Percentiles rank a stretch among this genome's conserved stretches.
phyloP scores from a whole-genome alignment of 2,113 vertebrate species.

The Alaudala cheleensis region DNA sequence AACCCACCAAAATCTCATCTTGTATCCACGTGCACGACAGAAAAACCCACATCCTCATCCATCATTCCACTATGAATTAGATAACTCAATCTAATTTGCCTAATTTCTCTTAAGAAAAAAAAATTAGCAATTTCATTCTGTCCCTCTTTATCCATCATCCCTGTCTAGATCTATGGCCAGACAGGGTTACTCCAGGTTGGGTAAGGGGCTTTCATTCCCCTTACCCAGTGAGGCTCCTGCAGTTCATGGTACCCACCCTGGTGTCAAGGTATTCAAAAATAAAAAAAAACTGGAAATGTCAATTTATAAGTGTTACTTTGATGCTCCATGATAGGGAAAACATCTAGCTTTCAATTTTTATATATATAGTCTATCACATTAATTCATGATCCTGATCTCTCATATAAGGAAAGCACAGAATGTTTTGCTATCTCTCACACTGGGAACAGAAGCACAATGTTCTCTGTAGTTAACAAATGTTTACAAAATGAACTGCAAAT shows the following conservation, averaged over 20 bases:
- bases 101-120: slow-evolving; percentile 27
- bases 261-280: background rate
- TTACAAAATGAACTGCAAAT: slow-evolving; percentile 27
- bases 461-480: slow-evolving; percentile 11
- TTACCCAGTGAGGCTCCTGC: background rate
- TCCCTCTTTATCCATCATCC: slow-evolving; percentile 29
- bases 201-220: background rate
- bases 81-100: slow-evolving; percentile 23
- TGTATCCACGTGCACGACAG: background rate
- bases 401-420: background rate
- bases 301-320: background rate
- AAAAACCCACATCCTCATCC: slow-evolving; percentile 19
- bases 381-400: background rate
- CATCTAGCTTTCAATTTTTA: background rate
- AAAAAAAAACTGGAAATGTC: background rate
- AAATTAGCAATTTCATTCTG: slow-evolving; percentile 10
- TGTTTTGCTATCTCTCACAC: background rate
- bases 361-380: background rate
- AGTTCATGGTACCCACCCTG: background rate
- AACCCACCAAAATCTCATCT: slow-evolving; percentile 1
- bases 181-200: background rate
- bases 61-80: slow-evolving; percentile 45
- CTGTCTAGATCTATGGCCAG: background rate
- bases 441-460: slow-evolving; percentile 13
- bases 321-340: background rate